Base-by-base conservation (phyloP, 1,140 invertebrate species). In the Dendroctonus valens region DNA sequence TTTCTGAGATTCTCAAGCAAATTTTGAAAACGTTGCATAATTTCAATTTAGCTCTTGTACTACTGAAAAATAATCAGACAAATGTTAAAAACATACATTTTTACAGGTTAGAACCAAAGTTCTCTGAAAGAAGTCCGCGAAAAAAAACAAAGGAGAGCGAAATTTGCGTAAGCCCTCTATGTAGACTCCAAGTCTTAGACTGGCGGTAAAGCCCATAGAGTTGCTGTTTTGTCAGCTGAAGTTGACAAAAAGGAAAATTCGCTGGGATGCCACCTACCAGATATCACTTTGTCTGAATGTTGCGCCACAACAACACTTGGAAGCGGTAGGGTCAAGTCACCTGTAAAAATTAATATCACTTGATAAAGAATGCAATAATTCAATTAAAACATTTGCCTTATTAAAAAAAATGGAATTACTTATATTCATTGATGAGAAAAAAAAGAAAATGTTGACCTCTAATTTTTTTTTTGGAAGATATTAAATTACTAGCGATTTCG, bases 171-270 rank as follows among this genome's bases (percentile, higher is more conserved):
- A 74, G 73, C 73, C 73, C 65, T 46, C 59, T 63, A 58, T 52
- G 51, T 44, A 41, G 14, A 44, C 48, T 41, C 37, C 48, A 65
- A 59, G 7, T 55, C 42, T 79, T 88, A 91, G 51, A 90, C 83
- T 3, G 90, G 90, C 12, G 96, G 96, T 73, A 99, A 83, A 42
- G 94, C 94, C 97, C 97, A 99, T 9, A 98, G 84, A 0, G 92
- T 93, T 4, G 93, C 93, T 38, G 95, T 96, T 79, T 95, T 96
- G 77, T 99, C 97, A 12, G 97, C 97, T 54, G 93, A 96, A 9
- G 96, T 97, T 58, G 93, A 97, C 51, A 99, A 83, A 81, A 99
- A 99, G 3, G 95, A 94, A 81, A 99, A 97, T 74, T 99, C 96
- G 52, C 89, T 87, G 2, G 97, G 97, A 81, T 99, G 97, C 96